phyloP scores from a whole-genome alignment of 1,140 invertebrate genomes.

The Drosophila parvula region DNA sequence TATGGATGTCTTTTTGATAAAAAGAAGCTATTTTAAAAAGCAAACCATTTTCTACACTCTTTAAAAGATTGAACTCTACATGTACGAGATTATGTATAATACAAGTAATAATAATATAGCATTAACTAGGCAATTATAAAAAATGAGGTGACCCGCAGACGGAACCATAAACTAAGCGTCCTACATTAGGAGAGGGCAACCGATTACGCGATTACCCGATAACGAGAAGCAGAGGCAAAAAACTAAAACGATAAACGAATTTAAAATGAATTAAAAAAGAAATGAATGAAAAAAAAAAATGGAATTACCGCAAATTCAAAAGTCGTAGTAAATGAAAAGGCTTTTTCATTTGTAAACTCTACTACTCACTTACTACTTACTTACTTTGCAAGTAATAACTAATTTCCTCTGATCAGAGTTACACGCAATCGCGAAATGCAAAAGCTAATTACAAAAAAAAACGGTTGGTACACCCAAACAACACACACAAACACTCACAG shows the following conservation, averaged over 20 bases:
- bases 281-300: conserved; percentile 14
- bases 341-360: conserved; percentile 66
- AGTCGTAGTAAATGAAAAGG: conserved; percentile 48
- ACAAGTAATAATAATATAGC: conserved; percentile 70
- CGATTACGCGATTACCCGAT: conserved; percentile 36
- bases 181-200: conserved; percentile 78
- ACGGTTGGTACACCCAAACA: conserved; percentile 61
- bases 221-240: conserved; percentile 13
- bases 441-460: conserved; percentile 60
- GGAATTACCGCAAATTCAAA: conserved; percentile 31
- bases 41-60: conserved; percentile 83
- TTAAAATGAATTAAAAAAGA: conserved; percentile 68
- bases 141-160: conserved; percentile 40
- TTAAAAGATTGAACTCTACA: conserved; percentile 82
- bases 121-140: conserved; percentile 79
- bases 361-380: conserved; percentile 62
- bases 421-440: conserved; percentile 59
- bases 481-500: conserved; percentile 29
- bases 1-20: conserved; percentile 83
- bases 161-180: conserved; percentile 72
- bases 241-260: conserved; percentile 75
- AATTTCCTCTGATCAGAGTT: conserved; percentile 75
- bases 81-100: conserved; percentile 75
- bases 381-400: conserved; percentile 68
- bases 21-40: conserved; percentile 81